Percentiles rank a stretch among this genome's conserved stretches.
These are phyloP conservation scores for Chalcis sispes DNA, from an alignment of 2,888 invertebrate species.

Conservation along the genomic window DNA sequence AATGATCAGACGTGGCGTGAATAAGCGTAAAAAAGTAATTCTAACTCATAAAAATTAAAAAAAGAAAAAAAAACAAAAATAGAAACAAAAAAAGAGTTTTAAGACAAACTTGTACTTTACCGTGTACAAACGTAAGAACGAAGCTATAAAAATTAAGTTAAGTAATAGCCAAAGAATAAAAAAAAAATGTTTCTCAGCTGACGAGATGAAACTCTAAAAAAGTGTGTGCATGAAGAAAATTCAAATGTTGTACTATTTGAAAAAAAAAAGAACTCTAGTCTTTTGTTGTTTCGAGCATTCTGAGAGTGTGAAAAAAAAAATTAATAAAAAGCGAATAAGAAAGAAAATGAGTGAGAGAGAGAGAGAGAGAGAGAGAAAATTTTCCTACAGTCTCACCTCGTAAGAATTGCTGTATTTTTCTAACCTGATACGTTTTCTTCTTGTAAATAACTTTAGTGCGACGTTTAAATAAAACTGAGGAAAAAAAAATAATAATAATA, in stretches of 20 bases:
- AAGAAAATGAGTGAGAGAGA: too few species aligned
- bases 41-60: neutral
- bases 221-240: constrained; percentile 5
- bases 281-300: constrained; percentile 11
- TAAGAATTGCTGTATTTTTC: constrained; percentile 74
- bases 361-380: constrained; percentile 55
- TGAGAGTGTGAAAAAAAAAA: constrained; percentile 29
- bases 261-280: constrained; percentile 23
- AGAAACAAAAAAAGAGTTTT: too few species aligned
- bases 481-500: constrained; percentile 41
- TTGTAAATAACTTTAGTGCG: constrained; percentile 65
- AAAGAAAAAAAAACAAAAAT: neutral
- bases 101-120: constrained; percentile 11
- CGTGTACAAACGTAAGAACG: neutral
- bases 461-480: constrained; percentile 54
- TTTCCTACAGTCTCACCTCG: constrained; percentile 69
- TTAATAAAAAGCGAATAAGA: constrained; percentile 54
- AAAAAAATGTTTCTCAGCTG: constrained; percentile 17
- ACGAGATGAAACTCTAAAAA: constrained; percentile 41
- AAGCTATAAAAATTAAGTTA: neutral
- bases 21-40: constrained; percentile 24
- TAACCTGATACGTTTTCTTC: constrained; percentile 71
- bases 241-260: constrained; percentile 25
- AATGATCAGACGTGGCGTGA: neutral
- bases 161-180: constrained; percentile 35